phyloP scores from a whole-genome alignment of 2,113 vertebrate species.

The Datnioides undecimradiatus region DNA sequence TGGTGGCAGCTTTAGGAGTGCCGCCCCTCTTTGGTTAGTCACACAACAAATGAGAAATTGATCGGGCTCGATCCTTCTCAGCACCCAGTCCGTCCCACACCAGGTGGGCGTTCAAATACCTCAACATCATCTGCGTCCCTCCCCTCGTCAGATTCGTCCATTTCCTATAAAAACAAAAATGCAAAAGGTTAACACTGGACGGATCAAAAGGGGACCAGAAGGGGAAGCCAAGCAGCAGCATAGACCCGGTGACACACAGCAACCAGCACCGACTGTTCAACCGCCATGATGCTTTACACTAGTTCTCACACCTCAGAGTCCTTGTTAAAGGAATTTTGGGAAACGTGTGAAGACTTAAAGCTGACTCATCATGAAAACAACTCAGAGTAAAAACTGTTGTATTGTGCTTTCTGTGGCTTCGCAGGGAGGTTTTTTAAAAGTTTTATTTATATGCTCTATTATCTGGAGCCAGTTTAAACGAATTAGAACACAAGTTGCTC shows the following conservation, averaged over 20 bases:
- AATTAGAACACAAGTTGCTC: too few species aligned
- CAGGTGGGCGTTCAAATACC: conserved; percentile 87
- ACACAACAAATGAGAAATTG: conserved; percentile 18
- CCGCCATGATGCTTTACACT: too few species aligned
- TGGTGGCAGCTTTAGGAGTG: not conserved
- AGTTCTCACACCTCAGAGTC: not conserved
- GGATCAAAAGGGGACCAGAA: not conserved
- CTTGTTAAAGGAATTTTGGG: not conserved
- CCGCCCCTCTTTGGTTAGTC: conserved; percentile 30
- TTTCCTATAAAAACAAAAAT: conserved; percentile 94
- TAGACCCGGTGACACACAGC: not conserved
- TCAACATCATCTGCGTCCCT: conserved; percentile 93
- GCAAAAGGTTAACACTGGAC: conserved; percentile 62
- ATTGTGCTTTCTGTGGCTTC: too few species aligned
- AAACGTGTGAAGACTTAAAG: not conserved
- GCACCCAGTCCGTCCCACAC: conserved; percentile 30
- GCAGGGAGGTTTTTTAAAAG: too few species aligned
- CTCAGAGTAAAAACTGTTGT: too few species aligned
- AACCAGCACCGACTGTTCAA: not conserved
- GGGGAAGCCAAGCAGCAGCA: not conserved
- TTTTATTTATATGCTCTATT: too few species aligned
- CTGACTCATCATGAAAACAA: too few species aligned
- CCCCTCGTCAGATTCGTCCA: conserved; percentile 97
- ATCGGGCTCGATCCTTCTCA: not conserved
- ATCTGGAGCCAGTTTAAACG: too few species aligned